phyloP scores from a whole-genome alignment of 2,113 vertebrate species.

The Oncorhynchus masou region DNA sequence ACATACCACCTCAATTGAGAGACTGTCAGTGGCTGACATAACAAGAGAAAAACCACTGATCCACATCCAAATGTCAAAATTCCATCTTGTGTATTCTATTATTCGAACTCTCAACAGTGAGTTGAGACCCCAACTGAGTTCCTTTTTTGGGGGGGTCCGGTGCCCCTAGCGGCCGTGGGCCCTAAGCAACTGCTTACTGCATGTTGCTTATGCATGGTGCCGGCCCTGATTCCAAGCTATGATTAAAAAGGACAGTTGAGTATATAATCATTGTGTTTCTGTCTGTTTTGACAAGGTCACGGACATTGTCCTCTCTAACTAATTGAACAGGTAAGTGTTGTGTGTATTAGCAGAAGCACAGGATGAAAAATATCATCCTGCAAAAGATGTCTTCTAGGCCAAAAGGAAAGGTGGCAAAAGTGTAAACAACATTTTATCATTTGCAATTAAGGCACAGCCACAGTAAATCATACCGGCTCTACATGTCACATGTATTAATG shows the following conservation, averaged over 20 bases:
- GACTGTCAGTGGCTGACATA: too few species aligned
- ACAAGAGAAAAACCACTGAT: too few species aligned
- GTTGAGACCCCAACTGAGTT: too few species aligned
- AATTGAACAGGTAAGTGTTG: slow-evolving; percentile 9
- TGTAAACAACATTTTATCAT: slow-evolving; percentile 57
- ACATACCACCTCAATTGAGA: background rate
- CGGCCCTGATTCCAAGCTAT: background rate
- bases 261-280: slow-evolving; percentile 12
- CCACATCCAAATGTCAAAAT: too few species aligned
- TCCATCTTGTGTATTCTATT: too few species aligned
- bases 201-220: background rate
- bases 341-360: slow-evolving; percentile 13
- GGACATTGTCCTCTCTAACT: background rate
- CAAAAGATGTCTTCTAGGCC: slow-evolving; percentile 30
- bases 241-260: slow-evolving; percentile 18
- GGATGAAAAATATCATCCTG: slow-evolving; percentile 45
- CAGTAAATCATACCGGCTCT: slow-evolving; percentile 49
- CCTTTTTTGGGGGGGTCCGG: too few species aligned
- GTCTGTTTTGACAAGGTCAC: slow-evolving; percentile 28
- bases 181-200: too few species aligned
- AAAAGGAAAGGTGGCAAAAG: slow-evolving; percentile 21
- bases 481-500: slow-evolving; percentile 55
- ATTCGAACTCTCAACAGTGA: too few species aligned
- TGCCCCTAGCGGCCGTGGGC: too few species aligned
- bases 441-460: slow-evolving; percentile 43